Evolutionary conservation across 2,113 vertebrate species (phyloP).

Genomic region (Dasyornis broadbenti): DNA sequence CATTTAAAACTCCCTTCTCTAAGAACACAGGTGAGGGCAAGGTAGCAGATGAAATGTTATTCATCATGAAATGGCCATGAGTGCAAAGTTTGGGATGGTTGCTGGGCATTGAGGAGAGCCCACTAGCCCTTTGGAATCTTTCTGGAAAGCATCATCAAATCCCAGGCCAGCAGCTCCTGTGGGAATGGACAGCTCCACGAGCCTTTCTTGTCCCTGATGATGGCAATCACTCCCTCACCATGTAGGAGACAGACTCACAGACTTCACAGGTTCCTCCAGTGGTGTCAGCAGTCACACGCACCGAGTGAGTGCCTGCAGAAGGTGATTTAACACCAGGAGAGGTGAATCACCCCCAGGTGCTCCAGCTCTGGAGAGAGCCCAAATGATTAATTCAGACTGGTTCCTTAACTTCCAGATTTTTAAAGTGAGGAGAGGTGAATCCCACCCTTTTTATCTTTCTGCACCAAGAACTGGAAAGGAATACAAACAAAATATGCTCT

Average conservation of each 20-base stretch:
- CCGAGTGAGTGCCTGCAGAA: neutral
- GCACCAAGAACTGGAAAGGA: neutral
- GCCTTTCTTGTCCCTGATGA: neutral
- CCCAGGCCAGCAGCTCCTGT: neutral
- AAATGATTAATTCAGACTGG: neutral
- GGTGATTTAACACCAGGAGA: neutral
- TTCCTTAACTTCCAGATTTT: neutral
- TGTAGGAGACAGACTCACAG: rapidly evolving
- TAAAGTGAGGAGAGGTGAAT: neutral
- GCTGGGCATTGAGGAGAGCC: rapidly evolving
- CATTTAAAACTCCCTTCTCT: neutral
- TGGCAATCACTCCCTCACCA: rapidly evolving
- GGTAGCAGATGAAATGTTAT: neutral
- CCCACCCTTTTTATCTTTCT: neutral
- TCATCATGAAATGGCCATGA: neutral
- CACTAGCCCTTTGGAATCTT: neutral
- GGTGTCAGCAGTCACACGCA: neutral
- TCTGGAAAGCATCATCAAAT: too few relatives aligned
- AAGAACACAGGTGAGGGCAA: neutral
- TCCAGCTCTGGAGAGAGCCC: neutral
- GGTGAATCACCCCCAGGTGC: neutral
- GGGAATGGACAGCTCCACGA: neutral
- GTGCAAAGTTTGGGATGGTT: neutral
- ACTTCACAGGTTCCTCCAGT: neutral
- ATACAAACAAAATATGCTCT: neutral